A percentile compares a stretch with the other conserved stretches of the same genome.
phyloP scores from a whole-genome alignment of 2,797 vertebrate genomes.

The Bucorvus abyssinicus region DNA sequence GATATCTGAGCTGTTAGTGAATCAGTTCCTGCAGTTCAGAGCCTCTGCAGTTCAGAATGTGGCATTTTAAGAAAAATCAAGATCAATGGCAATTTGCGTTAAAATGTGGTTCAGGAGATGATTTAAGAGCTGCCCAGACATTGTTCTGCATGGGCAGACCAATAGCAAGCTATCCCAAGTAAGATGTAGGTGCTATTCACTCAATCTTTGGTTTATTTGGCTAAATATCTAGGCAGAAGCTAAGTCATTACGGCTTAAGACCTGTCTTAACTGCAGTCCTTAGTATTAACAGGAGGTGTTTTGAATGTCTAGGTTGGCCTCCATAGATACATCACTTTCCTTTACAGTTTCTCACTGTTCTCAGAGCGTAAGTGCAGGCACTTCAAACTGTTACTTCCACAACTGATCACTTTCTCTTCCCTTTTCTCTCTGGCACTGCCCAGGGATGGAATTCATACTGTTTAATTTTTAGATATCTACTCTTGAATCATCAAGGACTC shows the following conservation, averaged over 20 bases:
- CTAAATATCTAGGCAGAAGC: neutral
- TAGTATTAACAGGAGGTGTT: neutral
- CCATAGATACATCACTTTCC: neutral
- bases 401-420: neutral
- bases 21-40: neutral
- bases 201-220: neutral
- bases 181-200: neutral
- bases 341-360: neutral
- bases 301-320: neutral
- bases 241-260: neutral
- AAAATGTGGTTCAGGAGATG: neutral
- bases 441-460: neutral
- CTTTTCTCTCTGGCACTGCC: neutral
- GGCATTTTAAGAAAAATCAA: neutral
- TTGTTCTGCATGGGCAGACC: neutral
- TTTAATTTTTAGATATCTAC: neutral
- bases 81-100: neutral
- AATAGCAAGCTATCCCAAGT: neutral
- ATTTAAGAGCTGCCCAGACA: neutral
- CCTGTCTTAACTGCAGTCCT: neutral
- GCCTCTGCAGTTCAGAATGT: neutral
- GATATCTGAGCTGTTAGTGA: neutral
- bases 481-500: neutral
- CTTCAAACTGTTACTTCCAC: neutral
- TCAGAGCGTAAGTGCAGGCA: neutral